Evolutionary conservation across 1,140 invertebrate genomes (phyloP), one percentile per base, ranked within the genome.

Genomic region (Drosophila rufa): DNA sequence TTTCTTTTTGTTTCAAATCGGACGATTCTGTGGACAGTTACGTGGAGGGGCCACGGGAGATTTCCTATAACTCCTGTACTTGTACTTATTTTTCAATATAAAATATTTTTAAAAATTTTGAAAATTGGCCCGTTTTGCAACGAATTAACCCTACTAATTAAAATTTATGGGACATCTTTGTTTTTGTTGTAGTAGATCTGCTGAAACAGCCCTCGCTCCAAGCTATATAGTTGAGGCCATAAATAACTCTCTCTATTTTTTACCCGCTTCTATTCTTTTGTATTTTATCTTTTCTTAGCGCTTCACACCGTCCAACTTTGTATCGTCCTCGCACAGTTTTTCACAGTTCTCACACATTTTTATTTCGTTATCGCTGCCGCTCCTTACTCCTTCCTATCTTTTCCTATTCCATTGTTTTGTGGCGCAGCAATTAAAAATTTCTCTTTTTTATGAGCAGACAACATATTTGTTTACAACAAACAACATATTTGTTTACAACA

Each of bases 391-490:
- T 68, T 40, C 45, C 17, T 51, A 43, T 47, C 19, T 36, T 48
- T 19, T 48, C 48, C 25, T 57, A 47, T 43, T 9, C 17, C 43
- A 48, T 71, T 73, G 69, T 73, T 73, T 71, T 71, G 45, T 43
- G 67, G 15, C 40, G 67, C 68, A 59, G 67, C 69, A 73, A 73
- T 73, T 73, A 73, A 73, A 73, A 73, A 73, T 73, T 71, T 53
- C 30, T 73, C 57, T 70, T 73, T 73, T 73, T 73, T 60, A 73
- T 73, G 68, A 50, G 51, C 67, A 73, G 22, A 3, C 22, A 25
- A 25, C 22, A 25, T 25, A 25, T 25, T 25, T 25, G 22, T 25
- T 25, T 22, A 22, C 22, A 22, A 22, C 22, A 22, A 71, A 71
- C 53, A 71, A 60, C 56, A 71, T 57, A 58, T 59, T 73, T 71